Base-by-base conservation (phyloP, 2,888 invertebrate genomes). In the Bimastos eiseni region DNA sequence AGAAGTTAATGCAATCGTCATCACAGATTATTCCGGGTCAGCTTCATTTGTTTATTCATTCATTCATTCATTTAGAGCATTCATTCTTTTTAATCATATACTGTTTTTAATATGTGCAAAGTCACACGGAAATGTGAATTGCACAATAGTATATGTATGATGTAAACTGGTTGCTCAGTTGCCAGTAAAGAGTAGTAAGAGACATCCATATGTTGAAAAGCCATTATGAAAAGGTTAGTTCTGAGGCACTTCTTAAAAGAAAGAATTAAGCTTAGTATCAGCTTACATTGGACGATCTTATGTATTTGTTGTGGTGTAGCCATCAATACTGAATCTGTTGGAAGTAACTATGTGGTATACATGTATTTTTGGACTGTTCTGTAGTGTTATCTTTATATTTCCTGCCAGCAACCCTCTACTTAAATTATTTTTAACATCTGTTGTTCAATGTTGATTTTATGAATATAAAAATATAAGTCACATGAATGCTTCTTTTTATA, bases 21-120 rank as follows among this genome's bases (percentile, higher is more conserved):
- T 97, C 83, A 97, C 96, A 0, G 97, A 97, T 94, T 97, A 97
- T 94, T 96, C 96, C 93, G 97, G 97, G 96, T 96, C 95, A 88
- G 55, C n/a, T 8, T 70, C 30, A 70, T n/a, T 70, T n/a, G n/a
- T 70, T 70, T n/a, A 70, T 70, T 70, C 49, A 49, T 49, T 49
- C 70, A 70, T 70, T 70, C 70, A 70, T 70, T 70, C 49, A 49
- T 49, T 49, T 15, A 70, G 70, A 70, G n/a, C 70, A 30, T 70
- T 70, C n/a, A n/a, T n/a, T n/a, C 70, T 70, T n/a, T 13, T n/a
- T 70, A n/a, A 70, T 11, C 5, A 49, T 49, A 49, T 44, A 49
- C 49, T 49, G 15, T 49, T 49, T 49, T 49, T 21, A 49, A 21
- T 6, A 24, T 24, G 21, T 49, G 49, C 49, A 49, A 49, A 11